Evolutionary conservation across 2,113 vertebrate genomes (phyloP), one percentile per base, ranked within the genome.

Genomic region (Platichthys flesus): DNA sequence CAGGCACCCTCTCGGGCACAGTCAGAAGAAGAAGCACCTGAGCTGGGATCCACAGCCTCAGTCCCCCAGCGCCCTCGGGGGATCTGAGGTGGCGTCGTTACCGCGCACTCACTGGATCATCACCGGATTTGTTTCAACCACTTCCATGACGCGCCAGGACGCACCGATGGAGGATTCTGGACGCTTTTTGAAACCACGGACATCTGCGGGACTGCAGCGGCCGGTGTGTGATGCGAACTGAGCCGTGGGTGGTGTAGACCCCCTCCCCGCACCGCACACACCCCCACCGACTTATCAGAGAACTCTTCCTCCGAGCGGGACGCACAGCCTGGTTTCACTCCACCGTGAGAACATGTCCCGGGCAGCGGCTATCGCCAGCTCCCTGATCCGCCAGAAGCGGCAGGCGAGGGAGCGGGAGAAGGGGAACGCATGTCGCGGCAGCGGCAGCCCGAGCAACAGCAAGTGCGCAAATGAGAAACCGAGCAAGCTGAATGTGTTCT

Each of bases 341-440:
- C 65, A 88, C 66, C 76, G 74, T 81, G 83, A 82, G 45, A 89
- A 63, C 76, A 93, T 93, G 96, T 96, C 97, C 91, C 97, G 97
- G 95, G 98, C 98, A 81, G 97, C 98, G 86, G 97, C 97, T 68
- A 99, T 99, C 91, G 98, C 98, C 94, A 99, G 96, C 96, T 99
- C 97, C 90, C 96, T 99, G 86, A 99, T 99, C 92, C 95, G 98
- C 76, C 98, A 99, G 94, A 98, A 96, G 93, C 94, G 98, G 88
- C 97, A 98, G 93, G 97, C 97, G 89, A 93, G 97, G 85, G 97
- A 99, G 94, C 96, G 98, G 54, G 97, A 99, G 94, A 98, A 97
- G 94, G 96, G 96, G 82, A 97, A 97, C 28, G 95, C 96, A 13
- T 97, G 97, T 83, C 97, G 97, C 89, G 97, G 97, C 93, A 96